Evolutionary conservation across 2,797 vertebrate species (phyloP).

Genomic region (Nothura maculosa): DNA sequence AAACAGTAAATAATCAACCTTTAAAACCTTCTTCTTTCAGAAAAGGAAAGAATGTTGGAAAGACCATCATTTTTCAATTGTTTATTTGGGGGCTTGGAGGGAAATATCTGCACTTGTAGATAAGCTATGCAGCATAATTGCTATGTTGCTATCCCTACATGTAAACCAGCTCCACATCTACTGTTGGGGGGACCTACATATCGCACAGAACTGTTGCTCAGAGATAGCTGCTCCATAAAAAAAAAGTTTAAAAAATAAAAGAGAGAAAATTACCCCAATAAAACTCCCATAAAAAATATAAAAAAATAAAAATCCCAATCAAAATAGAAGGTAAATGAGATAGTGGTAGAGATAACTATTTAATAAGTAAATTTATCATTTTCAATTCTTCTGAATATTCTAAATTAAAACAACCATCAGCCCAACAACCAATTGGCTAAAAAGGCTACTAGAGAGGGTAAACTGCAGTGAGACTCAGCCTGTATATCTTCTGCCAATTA

Average conservation of each 20-base stretch:
- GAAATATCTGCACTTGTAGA: fast-evolving
- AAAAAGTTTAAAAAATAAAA: background rate
- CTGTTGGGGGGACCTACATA: background rate
- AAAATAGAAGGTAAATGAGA: background rate
- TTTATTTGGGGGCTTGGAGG: background rate
- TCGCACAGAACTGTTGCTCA: background rate
- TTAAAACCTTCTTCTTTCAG: background rate
- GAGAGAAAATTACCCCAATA: background rate
- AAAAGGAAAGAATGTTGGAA: background rate
- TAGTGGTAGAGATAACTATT: background rate
- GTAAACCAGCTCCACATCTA: background rate
- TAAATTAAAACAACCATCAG: background rate
- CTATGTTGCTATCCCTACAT: background rate
- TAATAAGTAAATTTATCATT: background rate
- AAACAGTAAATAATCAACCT: background rate
- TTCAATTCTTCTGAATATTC: background rate
- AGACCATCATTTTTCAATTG: background rate
- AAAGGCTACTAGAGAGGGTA: background rate
- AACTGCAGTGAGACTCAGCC: background rate
- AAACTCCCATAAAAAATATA: too few relatives aligned
- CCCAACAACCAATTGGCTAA: background rate
- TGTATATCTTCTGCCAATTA: background rate
- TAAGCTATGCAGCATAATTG: background rate
- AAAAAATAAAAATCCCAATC: background rate
- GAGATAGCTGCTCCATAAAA: background rate